phyloP scores from a whole-genome alignment of 2,888 invertebrate genomes.

The Lycia hirtaria region DNA sequence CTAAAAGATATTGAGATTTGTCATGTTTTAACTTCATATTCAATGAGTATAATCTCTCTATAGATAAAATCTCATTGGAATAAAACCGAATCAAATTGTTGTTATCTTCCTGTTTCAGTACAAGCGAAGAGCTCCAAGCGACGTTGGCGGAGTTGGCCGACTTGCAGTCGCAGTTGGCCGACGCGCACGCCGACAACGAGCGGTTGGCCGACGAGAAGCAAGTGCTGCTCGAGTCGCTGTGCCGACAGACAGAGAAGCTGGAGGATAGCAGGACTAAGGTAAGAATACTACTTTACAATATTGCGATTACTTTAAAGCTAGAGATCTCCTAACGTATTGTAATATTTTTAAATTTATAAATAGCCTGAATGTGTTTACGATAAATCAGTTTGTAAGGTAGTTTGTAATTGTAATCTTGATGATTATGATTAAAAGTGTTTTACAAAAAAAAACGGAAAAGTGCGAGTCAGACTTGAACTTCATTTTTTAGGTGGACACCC shows the following conservation, averaged over 20 bases:
- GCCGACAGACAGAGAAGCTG: constrained; percentile 95
- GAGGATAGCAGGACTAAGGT: constrained; percentile 93
- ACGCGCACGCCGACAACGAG: constrained; percentile 95
- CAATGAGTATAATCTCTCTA: too few species aligned
- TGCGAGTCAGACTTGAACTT: too few species aligned
- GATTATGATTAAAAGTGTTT: too few species aligned
- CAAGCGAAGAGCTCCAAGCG: constrained; percentile 96
- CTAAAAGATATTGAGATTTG: too few species aligned
- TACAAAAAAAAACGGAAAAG: too few species aligned
- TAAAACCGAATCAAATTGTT: too few species aligned
- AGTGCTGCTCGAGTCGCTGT: constrained; percentile 94
- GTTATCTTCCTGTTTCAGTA: constrained; percentile 86
- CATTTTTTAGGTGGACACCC: constrained; percentile 91
- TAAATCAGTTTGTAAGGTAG: too few species aligned
- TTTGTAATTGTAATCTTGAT: too few species aligned
- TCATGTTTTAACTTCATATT: too few species aligned
- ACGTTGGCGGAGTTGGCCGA: constrained; percentile 97
- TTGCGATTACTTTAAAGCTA: not conserved
- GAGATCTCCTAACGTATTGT: not conserved
- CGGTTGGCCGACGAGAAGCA: constrained; percentile 95
- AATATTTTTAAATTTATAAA: not conserved
- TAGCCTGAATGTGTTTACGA: too few species aligned
- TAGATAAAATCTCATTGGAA: too few species aligned
- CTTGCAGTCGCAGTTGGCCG: constrained; percentile 93
- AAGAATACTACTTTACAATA: constrained; percentile 2